Base-by-base conservation (phyloP, 2,888 invertebrate species). In the Cybosia mesomella region DNA sequence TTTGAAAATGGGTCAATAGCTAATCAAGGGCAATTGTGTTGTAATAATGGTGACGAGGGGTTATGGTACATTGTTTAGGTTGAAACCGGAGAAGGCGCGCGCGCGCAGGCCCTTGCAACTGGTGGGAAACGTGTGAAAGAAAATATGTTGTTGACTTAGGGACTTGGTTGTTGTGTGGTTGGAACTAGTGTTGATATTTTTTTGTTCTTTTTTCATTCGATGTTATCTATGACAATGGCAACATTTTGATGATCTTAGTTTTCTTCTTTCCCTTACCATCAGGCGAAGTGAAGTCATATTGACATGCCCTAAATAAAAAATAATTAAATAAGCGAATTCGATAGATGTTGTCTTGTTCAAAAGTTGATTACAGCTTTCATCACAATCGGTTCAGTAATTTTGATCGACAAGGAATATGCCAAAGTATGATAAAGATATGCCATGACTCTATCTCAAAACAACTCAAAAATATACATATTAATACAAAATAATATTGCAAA, bases 11-110 rank as follows among this genome's bases (percentile, higher is more conserved):
- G 83, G 87, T 88, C 85, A 84, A 89, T 85, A 84, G 89, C 86
- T 89, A 89, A 89, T 89, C 89, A 89, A 83, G 74, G 75, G 81
- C 84, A 81, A 89, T 89, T 89, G 89, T 89, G 84, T 84, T 84
- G 72, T 79, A 80, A 82, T 81, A 79, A 77, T 75, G 67, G 70
- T n/a, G 58, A 64, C 60, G 75, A 75, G 75, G 86, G 85, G 83
- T 81, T 73, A 80, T 80, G 70, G 60, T 73, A 73, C 68, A 85
- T 86, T 86, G 86, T 86, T 84, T 83, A 72, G 79, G 72, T 72
- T 82, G 86, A 55, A 86, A 86, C 85, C 76, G 68, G 85, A 86
- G 78, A 58, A 75, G 70, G 71, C 79, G 77, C 81, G 73, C 81
- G 73, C 78, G 76, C 81, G 75, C 80, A 55, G 43, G 57, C 74